phyloP scores from a whole-genome alignment of 2,113 vertebrate genomes.

The Cinclus mexicanus region DNA sequence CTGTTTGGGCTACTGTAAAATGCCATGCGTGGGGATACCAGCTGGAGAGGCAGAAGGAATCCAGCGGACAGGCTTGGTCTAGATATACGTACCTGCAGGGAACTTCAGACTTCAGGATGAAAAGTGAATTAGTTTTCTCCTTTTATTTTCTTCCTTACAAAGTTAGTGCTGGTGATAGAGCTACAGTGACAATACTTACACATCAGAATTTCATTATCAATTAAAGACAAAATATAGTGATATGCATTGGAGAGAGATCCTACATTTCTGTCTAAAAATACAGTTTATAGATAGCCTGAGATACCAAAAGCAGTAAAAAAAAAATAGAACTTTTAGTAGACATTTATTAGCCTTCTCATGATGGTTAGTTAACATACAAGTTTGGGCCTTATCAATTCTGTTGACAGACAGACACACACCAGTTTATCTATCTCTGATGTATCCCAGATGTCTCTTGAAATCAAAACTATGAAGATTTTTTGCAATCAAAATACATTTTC shows the following conservation, averaged over 20 bases:
- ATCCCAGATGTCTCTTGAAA: neutral
- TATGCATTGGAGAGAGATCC: neutral
- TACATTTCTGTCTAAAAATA: neutral
- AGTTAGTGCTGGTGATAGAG: neutral
- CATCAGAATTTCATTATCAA: neutral
- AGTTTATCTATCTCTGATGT: neutral
- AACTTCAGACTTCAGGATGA: neutral
- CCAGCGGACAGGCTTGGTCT: fast-evolving
- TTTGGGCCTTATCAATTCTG: neutral
- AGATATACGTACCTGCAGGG: neutral
- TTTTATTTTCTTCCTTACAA: neutral
- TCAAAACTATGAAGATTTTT: neutral
- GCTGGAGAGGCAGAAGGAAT: neutral
- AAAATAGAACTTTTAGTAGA: neutral
- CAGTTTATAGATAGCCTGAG: neutral
- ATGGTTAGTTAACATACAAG: neutral
- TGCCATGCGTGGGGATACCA: neutral
- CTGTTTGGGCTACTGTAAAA: neutral
- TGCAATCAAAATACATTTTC: neutral
- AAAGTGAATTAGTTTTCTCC: neutral
- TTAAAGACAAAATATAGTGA: neutral
- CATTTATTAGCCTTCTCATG: neutral
- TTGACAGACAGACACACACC: neutral
- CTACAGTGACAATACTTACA: neutral
- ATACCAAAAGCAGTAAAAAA: neutral